These are phyloP conservation scores for Recurvirostra avosetta DNA, from an alignment of 2,113 vertebrate species.

Conservation along the genomic window DNA sequence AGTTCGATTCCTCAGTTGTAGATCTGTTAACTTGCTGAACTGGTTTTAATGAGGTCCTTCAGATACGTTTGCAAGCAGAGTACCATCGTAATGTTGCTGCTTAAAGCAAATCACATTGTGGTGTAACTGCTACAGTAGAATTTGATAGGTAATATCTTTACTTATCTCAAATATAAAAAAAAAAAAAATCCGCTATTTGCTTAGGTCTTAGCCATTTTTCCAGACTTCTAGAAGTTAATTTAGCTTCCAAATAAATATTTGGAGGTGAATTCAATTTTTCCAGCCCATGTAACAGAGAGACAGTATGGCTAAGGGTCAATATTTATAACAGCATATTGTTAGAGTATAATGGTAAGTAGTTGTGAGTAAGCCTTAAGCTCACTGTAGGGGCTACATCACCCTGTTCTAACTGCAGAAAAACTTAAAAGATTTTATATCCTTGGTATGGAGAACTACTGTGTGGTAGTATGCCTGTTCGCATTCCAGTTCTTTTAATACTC, in stretches of 20 bases:
- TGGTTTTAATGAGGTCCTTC: background rate
- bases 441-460: background rate
- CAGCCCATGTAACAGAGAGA: background rate
- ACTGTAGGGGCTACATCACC: background rate
- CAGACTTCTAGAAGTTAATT: background rate
- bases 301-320: background rate
- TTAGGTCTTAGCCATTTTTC: background rate
- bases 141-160: background rate
- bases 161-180: background rate
- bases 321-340: background rate
- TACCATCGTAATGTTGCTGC: background rate
- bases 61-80: background rate
- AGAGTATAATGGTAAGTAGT: background rate
- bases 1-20: background rate
- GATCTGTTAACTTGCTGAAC: background rate
- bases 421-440: background rate
- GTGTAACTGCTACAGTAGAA: background rate
- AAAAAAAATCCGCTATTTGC: background rate
- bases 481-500: background rate
- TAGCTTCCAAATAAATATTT: background rate
- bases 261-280: background rate
- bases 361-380: background rate
- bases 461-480: background rate
- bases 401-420: background rate
- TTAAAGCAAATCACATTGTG: background rate